A percentile compares a stretch with the other conserved stretches of the same genome.
Evolutionary conservation across 2,888 invertebrate genomes (phyloP).

Genomic region (Stenichneumon culpator): DNA sequence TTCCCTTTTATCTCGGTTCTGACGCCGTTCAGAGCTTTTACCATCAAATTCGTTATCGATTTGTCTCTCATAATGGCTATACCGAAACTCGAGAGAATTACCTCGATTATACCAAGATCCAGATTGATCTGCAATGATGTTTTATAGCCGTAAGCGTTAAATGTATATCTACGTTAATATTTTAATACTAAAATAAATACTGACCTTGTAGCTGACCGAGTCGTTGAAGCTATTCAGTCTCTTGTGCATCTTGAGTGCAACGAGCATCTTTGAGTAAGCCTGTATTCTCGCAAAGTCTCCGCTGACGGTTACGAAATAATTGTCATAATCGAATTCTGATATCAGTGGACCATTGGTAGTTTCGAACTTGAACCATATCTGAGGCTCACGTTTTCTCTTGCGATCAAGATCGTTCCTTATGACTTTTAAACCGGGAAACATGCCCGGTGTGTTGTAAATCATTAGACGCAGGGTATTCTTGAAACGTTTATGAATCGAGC

Average conservation of each 20-base stretch:
- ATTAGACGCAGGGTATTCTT: slow-evolving; percentile 71
- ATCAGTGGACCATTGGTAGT: slow-evolving; percentile 63
- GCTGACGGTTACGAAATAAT: slow-evolving; percentile 72
- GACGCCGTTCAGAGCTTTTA: slow-evolving; percentile 71
- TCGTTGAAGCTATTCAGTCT: slow-evolving; percentile 73
- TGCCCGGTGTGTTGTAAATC: slow-evolving; percentile 72
- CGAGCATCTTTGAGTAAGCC: slow-evolving; percentile 73
- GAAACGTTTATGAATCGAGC: slow-evolving; percentile 73
- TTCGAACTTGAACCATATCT: slow-evolving; percentile 72
- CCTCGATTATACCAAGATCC: slow-evolving; percentile 72
- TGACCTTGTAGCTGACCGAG: slow-evolving; percentile 72
- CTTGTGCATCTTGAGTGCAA: slow-evolving; percentile 74
- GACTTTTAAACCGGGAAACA: slow-evolving; percentile 73
- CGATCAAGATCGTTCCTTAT: slow-evolving; percentile 74
- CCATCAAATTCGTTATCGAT: slow-evolving; percentile 63
- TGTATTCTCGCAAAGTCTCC: slow-evolving; percentile 72
- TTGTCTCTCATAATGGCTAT: slow-evolving; percentile 71
- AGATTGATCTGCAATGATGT: slow-evolving; percentile 67
- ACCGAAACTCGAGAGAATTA: slow-evolving; percentile 73
- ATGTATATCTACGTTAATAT: neutral
- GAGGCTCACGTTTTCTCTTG: slow-evolving; percentile 71
- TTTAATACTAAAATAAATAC: neutral
- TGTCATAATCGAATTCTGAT: slow-evolving; percentile 74
- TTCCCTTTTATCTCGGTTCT: slow-evolving; percentile 70
- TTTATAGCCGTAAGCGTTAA: neutral